Conservation (phyloP, 2,888 invertebrate genomes). For the Labia minor region DNA sequence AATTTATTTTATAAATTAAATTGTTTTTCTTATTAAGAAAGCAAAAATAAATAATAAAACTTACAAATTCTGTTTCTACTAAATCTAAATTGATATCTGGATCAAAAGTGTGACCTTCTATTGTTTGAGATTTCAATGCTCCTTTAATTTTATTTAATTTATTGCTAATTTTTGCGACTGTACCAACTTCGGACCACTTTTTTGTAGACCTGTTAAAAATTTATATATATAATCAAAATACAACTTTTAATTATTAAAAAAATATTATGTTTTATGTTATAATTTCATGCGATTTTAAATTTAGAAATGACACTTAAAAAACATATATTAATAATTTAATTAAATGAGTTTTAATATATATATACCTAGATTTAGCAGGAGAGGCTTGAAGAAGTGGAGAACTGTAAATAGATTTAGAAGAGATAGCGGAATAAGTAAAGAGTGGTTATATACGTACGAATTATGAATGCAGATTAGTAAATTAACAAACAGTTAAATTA, state of each 20-base stretch:
- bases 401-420: too few species aligned
- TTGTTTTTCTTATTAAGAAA: not conserved
- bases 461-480: too few species aligned
- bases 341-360: too few species aligned
- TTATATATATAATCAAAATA: slow-evolving; percentile 21
- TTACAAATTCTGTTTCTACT: slow-evolving; percentile 30
- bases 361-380: slow-evolving; percentile 31
- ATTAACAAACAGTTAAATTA: slow-evolving; percentile 16
- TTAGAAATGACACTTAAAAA: not conserved
- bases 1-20: not conserved
- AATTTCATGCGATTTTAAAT: not conserved
- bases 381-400: slow-evolving; percentile 31
- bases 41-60: slow-evolving; percentile 15
- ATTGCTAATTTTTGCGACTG: slow-evolving; percentile 42
- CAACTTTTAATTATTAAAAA: slow-evolving; percentile 9
- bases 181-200: slow-evolving; percentile 34
- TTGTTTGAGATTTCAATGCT: slow-evolving; percentile 43
- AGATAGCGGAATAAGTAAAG: too few species aligned
- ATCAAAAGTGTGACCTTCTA: slow-evolving; percentile 42
- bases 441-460: too few species aligned
- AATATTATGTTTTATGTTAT: not conserved
- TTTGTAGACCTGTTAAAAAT: slow-evolving; percentile 25
- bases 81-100: slow-evolving; percentile 30
- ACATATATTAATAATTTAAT: too few species aligned
- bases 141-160: slow-evolving; percentile 52